These are phyloP conservation scores for Drosophila nannoptera DNA, from an alignment of 1,140 invertebrate genomes.

Conservation along the genomic window DNA sequence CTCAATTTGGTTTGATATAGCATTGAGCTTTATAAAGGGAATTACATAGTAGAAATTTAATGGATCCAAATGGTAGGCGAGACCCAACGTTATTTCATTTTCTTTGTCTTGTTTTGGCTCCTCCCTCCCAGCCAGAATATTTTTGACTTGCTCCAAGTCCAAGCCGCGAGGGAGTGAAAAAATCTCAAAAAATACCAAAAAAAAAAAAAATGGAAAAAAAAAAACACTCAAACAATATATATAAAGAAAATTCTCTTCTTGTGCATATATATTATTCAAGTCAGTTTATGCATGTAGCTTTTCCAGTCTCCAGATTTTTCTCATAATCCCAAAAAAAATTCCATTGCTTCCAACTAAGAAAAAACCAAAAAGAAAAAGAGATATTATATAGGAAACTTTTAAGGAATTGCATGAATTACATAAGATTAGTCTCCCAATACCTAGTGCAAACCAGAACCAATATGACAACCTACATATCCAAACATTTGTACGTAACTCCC, in stretches of 20 bases:
- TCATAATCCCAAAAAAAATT: constrained; percentile 21
- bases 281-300: constrained; percentile 49
- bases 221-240: not conserved
- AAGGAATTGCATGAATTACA: constrained; percentile 33
- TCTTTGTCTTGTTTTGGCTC: constrained; percentile 10
- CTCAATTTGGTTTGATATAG: constrained; percentile 41
- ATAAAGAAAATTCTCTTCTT: constrained; percentile 31
- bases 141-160: constrained; percentile 22
- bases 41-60: constrained; percentile 45
- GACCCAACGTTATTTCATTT: constrained; percentile 49
- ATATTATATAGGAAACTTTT: not conserved
- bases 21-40: constrained; percentile 48
- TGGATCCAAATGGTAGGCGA: constrained; percentile 45
- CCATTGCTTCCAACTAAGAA: constrained; percentile 26
- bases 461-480: constrained; percentile 47
- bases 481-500: constrained; percentile 59
- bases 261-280: constrained; percentile 30
- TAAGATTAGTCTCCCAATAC: constrained; percentile 24
- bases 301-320: constrained; percentile 47
- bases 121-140: constrained; percentile 22
- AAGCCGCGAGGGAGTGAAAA: not conserved
- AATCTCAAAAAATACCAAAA: not conserved
- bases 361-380: not conserved
- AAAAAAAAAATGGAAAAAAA: constrained; percentile 11
- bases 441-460: no score